Percentiles rank a stretch among this genome's conserved stretches.
phyloP scores from a whole-genome alignment of 2,113 vertebrate genomes.

The human (Homo sapiens) region GRCh38 chr4:7357001-7357500 shows the following conservation, averaged over 20 bases:
- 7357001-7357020: not conserved
- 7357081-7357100: fast-evolving
- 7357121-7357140: fast-evolving
- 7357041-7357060: not conserved
- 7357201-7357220: not conserved
- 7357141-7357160: not conserved
- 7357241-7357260: not conserved
- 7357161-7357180: fast-evolving
- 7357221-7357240: not conserved
- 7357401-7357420: not conserved
- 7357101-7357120: not conserved
- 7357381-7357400: fast-evolving
- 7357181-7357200: not conserved
- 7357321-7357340: not conserved
- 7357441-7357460: fast-evolving
- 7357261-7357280: not conserved
- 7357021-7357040: too few species aligned
- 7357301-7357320: fast-evolving
- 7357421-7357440: fast-evolving
- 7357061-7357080: fast-evolving
- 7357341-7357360: not conserved
- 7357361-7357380: not conserved
- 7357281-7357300: not conserved
- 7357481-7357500: fast-evolving
- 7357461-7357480: not conserved